Conservation (phyloP, 2,797 vertebrate species). For the Anguilla marmorata region DNA sequence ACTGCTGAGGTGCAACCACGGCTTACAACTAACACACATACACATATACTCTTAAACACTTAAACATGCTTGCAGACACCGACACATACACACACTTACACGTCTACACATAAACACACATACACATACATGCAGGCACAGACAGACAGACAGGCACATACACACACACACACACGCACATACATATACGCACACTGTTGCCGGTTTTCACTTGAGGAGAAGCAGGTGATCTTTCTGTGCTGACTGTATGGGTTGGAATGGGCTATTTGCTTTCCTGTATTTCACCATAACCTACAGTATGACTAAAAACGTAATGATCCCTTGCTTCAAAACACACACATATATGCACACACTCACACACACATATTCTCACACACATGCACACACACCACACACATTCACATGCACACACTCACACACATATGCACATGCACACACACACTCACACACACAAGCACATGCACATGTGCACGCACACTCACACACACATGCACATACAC, state of each 20-base stretch:
- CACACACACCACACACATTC: too few relatives aligned
- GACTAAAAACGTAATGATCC: background rate
- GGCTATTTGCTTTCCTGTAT: slow-evolving; percentile 49
- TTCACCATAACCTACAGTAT: slow-evolving; percentile 43
- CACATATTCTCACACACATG: too few relatives aligned
- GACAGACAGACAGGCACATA: background rate
- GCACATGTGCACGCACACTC: background rate
- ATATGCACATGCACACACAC: too few relatives aligned
- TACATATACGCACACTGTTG: background rate
- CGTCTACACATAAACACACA: background rate
- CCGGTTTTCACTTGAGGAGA: background rate
- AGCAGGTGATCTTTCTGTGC: background rate
- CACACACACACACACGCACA: background rate
- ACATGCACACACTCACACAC: too few relatives aligned
- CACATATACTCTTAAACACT: background rate
- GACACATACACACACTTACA: background rate
- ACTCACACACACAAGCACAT: background rate
- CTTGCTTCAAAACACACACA: slow-evolving; percentile 46
- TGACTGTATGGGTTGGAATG: slow-evolving; percentile 25
- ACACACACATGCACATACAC: too few relatives aligned
- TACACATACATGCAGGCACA: background rate
- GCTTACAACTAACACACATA: background rate
- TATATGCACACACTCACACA: background rate
- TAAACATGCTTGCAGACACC: background rate
- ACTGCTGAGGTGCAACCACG: background rate